These are phyloP conservation scores for Aspiorhynchus laticeps DNA, from an alignment of 2,113 vertebrate species.

Conservation along the genomic window DNA sequence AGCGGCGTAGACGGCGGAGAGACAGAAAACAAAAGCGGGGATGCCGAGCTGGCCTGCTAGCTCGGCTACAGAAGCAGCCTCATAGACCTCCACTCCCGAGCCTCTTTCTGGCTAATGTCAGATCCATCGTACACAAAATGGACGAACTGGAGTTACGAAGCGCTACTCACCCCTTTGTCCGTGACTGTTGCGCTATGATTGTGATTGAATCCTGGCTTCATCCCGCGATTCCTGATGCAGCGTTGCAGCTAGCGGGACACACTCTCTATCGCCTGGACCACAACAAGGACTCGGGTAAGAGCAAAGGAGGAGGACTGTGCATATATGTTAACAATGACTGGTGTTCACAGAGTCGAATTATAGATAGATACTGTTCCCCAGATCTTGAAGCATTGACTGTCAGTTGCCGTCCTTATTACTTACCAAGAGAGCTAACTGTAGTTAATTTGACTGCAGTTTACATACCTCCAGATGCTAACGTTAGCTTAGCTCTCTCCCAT, in stretches of 20 bases:
- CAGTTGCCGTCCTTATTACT: not conserved
- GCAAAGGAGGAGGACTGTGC: slow-evolving; percentile 17
- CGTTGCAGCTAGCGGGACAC: not conserved
- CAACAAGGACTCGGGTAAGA: slow-evolving; percentile 23
- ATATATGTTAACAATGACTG: slow-evolving; percentile 8
- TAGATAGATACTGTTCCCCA: not conserved
- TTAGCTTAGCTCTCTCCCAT: not conserved
- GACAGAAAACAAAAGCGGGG: no score
- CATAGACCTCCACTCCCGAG: not conserved
- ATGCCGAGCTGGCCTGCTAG: no score
- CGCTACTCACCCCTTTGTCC: no score
- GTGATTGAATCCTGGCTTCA: no score
- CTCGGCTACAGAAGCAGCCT: not conserved
- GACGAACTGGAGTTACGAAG: no score
- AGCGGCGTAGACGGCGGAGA: no score
- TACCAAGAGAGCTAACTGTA: not conserved
- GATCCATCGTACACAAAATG: no score
- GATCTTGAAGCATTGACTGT: slow-evolving; percentile 3
- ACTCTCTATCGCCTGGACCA: not conserved
- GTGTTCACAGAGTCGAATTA: not conserved
- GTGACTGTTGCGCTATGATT: no score
- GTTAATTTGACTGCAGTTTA: no score
- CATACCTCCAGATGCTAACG: not conserved
- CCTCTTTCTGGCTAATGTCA: not conserved
- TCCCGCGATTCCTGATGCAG: not conserved